Evolutionary conservation across 1,140 invertebrate species (phyloP), one percentile per base, ranked within the genome.

Genomic region (Conus ventricosus): DNA sequence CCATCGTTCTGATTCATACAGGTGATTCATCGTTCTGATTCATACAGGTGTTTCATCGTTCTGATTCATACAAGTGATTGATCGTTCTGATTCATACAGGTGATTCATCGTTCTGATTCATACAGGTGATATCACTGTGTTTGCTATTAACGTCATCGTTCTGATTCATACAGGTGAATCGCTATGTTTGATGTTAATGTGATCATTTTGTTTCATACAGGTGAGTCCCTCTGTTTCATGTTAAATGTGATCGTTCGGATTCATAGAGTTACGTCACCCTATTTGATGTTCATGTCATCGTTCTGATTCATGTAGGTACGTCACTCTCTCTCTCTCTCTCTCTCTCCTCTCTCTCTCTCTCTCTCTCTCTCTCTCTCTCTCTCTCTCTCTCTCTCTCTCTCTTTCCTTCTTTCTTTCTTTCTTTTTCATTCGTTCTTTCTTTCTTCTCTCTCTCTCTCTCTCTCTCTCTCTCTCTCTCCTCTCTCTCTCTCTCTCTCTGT

Each of bases 1-100:
- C 39, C 82, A 84, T 84, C 57, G 63, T 84, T 81, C 78, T 81
- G 5, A 81, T 81, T 51, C 39, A 81, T 5, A 81, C 80, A 81
- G 80, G 80, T 81, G 39, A 80, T n/a, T n/a, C n/a, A n/a, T n/a
- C n/a, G n/a, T n/a, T n/a, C n/a, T n/a, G n/a, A n/a, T n/a, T n/a
- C n/a, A n/a, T n/a, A n/a, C n/a, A n/a, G n/a, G n/a, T n/a, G n/a
- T n/a, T n/a, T n/a, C n/a, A n/a, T n/a, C n/a, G n/a, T 39, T 39
- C 39, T 39, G 39, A 39, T 39, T 39, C 39, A 39, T 39, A 39
- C 39, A 39, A 3, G 39, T 39, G 39, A 39, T 39, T 39, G 0
- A 3, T 39, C 39, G 39, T 39, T 39, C 39, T 39, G 39, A 39
- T 39, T 39, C 39, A 39, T 39, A 39, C 39, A 39, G 39, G 39